Base-by-base conservation (phyloP, 2,888 invertebrate species). In the Hypomecis atomaria region DNA sequence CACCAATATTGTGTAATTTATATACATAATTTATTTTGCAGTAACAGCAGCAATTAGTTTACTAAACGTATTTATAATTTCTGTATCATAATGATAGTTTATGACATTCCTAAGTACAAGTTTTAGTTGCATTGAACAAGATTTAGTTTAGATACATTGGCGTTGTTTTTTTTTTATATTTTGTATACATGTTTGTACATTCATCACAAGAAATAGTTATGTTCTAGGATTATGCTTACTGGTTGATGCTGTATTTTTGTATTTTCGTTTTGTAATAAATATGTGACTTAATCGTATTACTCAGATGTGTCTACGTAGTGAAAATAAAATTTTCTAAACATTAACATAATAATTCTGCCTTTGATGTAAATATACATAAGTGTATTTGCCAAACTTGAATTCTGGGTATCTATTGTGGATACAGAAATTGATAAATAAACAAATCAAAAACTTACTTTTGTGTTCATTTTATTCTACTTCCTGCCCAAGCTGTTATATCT, bases 391-490 rank as follows among this genome's bases (percentile, higher is more conserved):
- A 85, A 87, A 85, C 86, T 84, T 81, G 79, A 76, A 79, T 83
- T 81, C 78, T 79, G 72, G 84, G 88, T 89, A 87, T 91, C 90
- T 86, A 79, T 91, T 90, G 89, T 91, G 84, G 92, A 89, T 92
- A 92, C 92, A 91, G 92, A 92, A 92, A 92, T 92, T 92, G 85
- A 92, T 91, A 91, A 92, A 92, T 92, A 91, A 91, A 90, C 73
- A 81, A 82, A 81, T 79, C 81, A 78, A 83, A 84, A 77, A 69
- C 62, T 72, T 8, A 2, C n/a, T 71, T 73, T 77, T 77, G 71
- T 72, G 66, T 72, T 66, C 61, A 62, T 37, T 43, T n/a, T 36
- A 42, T 49, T 48, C 38, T 9, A 1, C 34, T 2, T 40, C 10
- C 8, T 52, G 34, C 47, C n/a, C n/a, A n/a, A n/a, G n/a, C n/a